Base-by-base conservation (phyloP, 2,797 vertebrate genomes). In the Cygnus olor region DNA sequence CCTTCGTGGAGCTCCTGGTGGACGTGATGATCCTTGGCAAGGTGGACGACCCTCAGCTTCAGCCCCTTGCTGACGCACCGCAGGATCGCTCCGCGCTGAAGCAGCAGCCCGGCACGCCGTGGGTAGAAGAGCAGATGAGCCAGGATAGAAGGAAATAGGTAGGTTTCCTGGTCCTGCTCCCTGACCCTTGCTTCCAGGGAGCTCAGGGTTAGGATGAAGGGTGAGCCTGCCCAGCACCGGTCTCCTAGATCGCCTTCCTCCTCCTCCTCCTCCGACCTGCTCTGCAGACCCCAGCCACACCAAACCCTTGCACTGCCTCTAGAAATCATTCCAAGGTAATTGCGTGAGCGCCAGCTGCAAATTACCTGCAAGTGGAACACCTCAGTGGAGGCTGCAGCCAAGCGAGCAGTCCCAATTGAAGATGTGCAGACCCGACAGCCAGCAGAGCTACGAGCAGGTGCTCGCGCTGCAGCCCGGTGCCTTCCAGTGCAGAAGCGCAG, bases 81-180 rank as follows among this genome's bases (percentile, higher is more conserved):
- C 8, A 2, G 32, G 28, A 1, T 20, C 47, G 3, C 24, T 28
- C n/a, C 5, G n/a, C 4, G 0, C 17, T 1, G 9, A 2, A 2
- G 44, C 54, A 9, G 47, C 87, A 40, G 63, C 51, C 61, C 36
- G 15, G 69, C 49, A 14, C 21, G 4, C n/a, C 20, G 0, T 1
- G 3, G 53, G 11, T 14, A 2, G 12, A 54, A 51, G 45, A 49
- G 36, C 66, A 40, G 28, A 20, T 14, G 9, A 32, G 44, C 42
- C 28, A 34, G 15, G 49, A 7, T 0, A 30, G 44, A 51, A 84
- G 40, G 32, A 24, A 45, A 18, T 3, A 2, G 58, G 21, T 66
- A 1, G 24, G 9, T 68, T 56, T 0, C 0, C 42, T 15, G 9
- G 25, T n/a, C 28, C 84, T 2, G 10, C 40, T 12, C 40, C 10